phyloP scores from a whole-genome alignment of 2,888 invertebrate genomes.

The Caenorhabditis sp. region DNA sequence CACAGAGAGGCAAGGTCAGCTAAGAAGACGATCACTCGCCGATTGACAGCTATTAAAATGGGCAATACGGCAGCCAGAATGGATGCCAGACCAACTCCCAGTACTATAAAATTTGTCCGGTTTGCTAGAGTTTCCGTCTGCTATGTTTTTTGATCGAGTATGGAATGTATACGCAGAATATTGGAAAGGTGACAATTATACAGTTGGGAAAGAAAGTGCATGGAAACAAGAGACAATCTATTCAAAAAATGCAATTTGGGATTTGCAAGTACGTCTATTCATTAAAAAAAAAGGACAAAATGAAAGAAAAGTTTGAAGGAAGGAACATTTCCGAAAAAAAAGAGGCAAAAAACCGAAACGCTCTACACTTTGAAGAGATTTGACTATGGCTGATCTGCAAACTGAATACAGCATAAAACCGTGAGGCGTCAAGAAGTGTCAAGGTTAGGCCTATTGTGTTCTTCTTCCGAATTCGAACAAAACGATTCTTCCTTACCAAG shows the following conservation, averaged over 20 bases:
- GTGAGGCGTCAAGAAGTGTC: conserved; percentile 52
- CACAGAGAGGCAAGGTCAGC: conserved; percentile 41
- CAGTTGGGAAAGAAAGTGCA: no score
- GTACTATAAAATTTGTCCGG: conserved; percentile 51
- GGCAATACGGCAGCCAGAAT: conserved; percentile 29
- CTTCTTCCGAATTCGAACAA: not conserved
- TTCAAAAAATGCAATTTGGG: no score
- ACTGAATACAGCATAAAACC: not conserved
- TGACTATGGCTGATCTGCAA: conserved; percentile 1
- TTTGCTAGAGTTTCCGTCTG: conserved; percentile 15
- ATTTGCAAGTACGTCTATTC: not conserved
- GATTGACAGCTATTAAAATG: conserved; percentile 41
- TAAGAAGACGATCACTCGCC: conserved; percentile 22
- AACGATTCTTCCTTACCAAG: not conserved
- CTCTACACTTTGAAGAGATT: conserved; percentile 4
- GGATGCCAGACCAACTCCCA: conserved; percentile 7
- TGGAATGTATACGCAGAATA: not conserved
- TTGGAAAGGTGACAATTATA: no score
- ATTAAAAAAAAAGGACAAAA: no score
- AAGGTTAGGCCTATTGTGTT: conserved; percentile 46
- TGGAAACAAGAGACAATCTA: no score
- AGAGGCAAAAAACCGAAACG: no score
- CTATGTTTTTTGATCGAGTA: conserved; percentile 4
- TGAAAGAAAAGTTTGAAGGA: no score
- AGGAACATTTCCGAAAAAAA: no score